phyloP scores from a whole-genome alignment of 2,888 invertebrate species.

The Dicycla oo region DNA sequence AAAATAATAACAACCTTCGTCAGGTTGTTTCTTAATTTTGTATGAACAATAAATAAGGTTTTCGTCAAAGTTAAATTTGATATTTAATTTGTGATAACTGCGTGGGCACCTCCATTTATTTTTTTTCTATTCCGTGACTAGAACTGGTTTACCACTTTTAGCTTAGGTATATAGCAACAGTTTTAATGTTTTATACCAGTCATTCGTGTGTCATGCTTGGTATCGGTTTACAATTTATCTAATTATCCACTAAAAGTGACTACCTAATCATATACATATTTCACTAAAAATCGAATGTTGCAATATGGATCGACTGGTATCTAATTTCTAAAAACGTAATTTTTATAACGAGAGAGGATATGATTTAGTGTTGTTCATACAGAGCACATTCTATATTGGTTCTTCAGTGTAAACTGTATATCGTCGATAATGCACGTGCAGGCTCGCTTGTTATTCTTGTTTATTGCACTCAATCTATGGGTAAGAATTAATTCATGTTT shows the following conservation, averaged over 20 bases:
- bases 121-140: too few species aligned
- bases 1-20: too few species aligned
- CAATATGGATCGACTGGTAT: conserved; percentile 29
- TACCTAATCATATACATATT: conserved; percentile 2
- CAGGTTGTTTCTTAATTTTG: too few species aligned
- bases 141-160: too few species aligned
- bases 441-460: conserved; percentile 66
- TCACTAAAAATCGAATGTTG: neutral
- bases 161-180: neutral
- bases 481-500: conserved; percentile 72
- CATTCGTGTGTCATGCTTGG: neutral
- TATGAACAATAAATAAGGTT: too few species aligned
- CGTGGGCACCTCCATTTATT: too few species aligned
- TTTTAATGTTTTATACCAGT: neutral
- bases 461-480: conserved; percentile 70
- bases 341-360: conserved; percentile 9
- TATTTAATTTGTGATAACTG: too few species aligned
- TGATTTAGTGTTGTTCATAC: conserved; percentile 48
- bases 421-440: conserved; percentile 70
- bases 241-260: neutral
- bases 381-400: neutral
- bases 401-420: conserved; percentile 63
- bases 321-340: conserved; percentile 24
- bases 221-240: conserved; percentile 6
- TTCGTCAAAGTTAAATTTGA: too few species aligned